These are phyloP conservation scores for Pollenia labialis DNA, from an alignment of 2,888 invertebrate genomes.

Conservation along the genomic window DNA sequence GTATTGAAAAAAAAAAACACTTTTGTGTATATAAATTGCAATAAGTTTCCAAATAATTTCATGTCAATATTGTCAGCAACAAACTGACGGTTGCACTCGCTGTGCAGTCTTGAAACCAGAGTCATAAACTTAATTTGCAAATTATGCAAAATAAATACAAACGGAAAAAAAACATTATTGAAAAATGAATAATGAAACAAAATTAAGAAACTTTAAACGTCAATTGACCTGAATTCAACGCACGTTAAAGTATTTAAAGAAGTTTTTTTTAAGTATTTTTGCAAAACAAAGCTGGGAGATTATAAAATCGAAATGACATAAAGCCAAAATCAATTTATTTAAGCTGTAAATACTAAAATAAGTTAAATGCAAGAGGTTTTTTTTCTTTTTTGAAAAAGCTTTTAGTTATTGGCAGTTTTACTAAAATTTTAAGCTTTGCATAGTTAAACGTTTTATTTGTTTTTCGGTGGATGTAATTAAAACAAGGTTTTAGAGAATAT, in stretches of 20 bases:
- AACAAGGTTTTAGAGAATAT: slow-evolving; percentile 20
- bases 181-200: slow-evolving; percentile 34
- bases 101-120: slow-evolving; percentile 15
- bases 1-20: slow-evolving; percentile 4
- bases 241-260: slow-evolving; percentile 67
- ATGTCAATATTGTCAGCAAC: slow-evolving; percentile 46
- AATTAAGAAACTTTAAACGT: slow-evolving; percentile 25
- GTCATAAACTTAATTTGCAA: slow-evolving; percentile 49
- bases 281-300: slow-evolving; percentile 33
- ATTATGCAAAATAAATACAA: slow-evolving; percentile 58
- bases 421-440: slow-evolving; percentile 4
- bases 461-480: slow-evolving; percentile 7
- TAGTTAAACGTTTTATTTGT: background rate
- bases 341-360: background rate
- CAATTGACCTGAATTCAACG: slow-evolving; percentile 67
- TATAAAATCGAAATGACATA: slow-evolving; percentile 46
- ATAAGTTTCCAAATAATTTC: slow-evolving; percentile 67
- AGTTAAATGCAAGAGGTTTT: background rate
- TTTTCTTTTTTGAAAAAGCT: background rate
- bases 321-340: slow-evolving; percentile 35
- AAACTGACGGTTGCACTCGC: slow-evolving; percentile 35
- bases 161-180: slow-evolving; percentile 25
- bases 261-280: slow-evolving; percentile 6
- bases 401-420: slow-evolving; percentile 9
- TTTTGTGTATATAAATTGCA: slow-evolving; percentile 31